Evolutionary conservation across 2,797 vertebrate species (phyloP), one percentile per base, ranked within the genome.

Genomic region (Channa striata): DNA sequence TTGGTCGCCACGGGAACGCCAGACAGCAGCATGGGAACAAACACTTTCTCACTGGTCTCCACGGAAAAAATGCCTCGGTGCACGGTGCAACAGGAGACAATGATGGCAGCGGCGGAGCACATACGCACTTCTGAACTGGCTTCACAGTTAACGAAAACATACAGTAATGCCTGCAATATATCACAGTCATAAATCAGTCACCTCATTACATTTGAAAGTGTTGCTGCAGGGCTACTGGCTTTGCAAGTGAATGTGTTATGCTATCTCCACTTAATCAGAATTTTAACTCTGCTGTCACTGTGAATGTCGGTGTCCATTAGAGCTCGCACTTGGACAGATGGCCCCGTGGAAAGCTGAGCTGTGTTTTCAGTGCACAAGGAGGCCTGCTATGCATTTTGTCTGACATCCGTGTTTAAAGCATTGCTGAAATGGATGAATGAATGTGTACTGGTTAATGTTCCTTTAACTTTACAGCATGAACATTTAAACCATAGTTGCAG

Each of bases 1-100:
- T 94, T 90, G 90, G 90, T 94, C 91, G 82, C 92, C 90, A 93
- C 91, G 86, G 93, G 92, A 94, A 94, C 87, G 82, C 86, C 81
- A 94, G 88, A 93, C 92, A 85, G 81, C 90, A 89, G 75, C 86
- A 81, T 69, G 76, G 85, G 91, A 89, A 92, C 86, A 87, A 89
- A 88, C 89, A 88, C 87, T 90, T 89, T 91, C 77, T 88, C 84
- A 59, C 74, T 72, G 69, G 89, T 91, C 85, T 86, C 87, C 60
- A 68, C 80, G 87, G 88, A 83, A 61, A 75, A 83, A 86, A 78
- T 19, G 77, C 77, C 72, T 75, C 57, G 64, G 76, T 66, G 80
- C 49, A 69, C 59, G 1, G 70, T 65, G 86, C 90, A 87, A 88
- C 86, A 90, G 88, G 87, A 87, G 85, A 80, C 43, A 78, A 80